phyloP scores from a whole-genome alignment of 1,140 invertebrate species.

The Spodoptera frugiperda region DNA sequence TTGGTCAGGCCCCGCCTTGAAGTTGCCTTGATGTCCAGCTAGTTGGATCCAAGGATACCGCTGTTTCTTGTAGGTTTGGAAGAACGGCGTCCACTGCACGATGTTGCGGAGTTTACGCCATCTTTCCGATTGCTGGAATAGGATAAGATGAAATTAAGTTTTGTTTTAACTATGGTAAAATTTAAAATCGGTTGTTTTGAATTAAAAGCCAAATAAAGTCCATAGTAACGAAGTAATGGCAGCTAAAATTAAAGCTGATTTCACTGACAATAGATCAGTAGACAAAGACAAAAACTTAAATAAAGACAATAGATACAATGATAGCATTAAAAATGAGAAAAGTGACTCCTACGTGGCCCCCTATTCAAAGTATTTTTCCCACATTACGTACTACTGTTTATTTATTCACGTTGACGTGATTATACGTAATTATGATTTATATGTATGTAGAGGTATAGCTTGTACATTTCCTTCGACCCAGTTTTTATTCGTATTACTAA shows the following conservation, averaged over 20 bases:
- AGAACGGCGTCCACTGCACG: conserved; percentile 98
- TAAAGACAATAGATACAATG: conserved; percentile 13
- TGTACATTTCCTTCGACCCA: conserved; percentile 25
- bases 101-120: conserved; percentile 97
- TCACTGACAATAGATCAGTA: not conserved
- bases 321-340: not conserved
- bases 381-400: conserved; percentile 14
- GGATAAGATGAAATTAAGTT: conserved; percentile 42
- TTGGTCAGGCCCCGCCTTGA: conserved; percentile 96
- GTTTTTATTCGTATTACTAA: not conserved
- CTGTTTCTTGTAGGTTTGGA: conserved; percentile 98
- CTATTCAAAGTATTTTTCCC: conserved; percentile 45
- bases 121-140: conserved; percentile 93
- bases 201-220: not conserved
- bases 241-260: conserved; percentile 6
- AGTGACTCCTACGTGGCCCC: not conserved
- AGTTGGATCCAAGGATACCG: conserved; percentile 98
- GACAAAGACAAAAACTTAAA: conserved; percentile 1
- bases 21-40: conserved; percentile 97
- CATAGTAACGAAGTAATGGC: not conserved
- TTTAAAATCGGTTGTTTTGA: not conserved
- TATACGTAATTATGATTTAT: conserved; percentile 34
- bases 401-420: conserved; percentile 15
- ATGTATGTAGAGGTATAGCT: too few relatives aligned
- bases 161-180: too few relatives aligned